phyloP scores from a whole-genome alignment of 2,113 vertebrate genomes.

The Podiceps cristatus region DNA sequence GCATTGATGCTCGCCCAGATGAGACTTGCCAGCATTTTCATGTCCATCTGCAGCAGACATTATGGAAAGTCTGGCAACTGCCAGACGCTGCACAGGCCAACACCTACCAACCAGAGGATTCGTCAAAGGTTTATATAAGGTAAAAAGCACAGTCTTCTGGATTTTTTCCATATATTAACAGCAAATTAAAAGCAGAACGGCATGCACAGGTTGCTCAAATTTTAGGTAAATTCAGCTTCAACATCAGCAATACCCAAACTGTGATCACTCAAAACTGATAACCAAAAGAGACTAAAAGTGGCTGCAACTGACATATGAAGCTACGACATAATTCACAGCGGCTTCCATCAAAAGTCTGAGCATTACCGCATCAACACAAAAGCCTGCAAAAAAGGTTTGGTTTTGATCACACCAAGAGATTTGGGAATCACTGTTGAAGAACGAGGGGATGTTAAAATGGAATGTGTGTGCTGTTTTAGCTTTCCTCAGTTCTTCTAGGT shows the following conservation, averaged over 20 bases:
- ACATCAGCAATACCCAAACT: not conserved
- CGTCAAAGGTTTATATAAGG: not conserved
- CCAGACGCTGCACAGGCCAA: not conserved
- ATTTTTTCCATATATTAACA: not conserved
- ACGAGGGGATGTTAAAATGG: not conserved
- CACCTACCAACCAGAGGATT: not conserved
- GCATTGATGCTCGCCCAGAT: not conserved
- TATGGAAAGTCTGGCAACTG: not conserved
- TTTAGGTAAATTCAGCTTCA: not conserved
- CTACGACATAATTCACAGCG: accelerated
- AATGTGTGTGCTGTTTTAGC: accelerated
- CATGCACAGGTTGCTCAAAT: not conserved
- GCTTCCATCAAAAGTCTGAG: not conserved
- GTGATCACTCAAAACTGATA: not conserved
- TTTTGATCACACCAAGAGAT: not conserved
- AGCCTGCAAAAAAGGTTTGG: not conserved
- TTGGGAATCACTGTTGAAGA: not conserved
- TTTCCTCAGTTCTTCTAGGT: not conserved
- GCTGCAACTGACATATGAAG: not conserved
- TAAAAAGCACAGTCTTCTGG: not conserved
- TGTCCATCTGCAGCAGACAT: not conserved
- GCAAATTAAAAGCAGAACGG: not conserved
- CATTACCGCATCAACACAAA: not conserved
- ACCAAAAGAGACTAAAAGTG: not conserved
- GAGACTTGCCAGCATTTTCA: not conserved